Conservation (phyloP, 1,140 invertebrate species). For the Paracyclopina nana region DNA sequence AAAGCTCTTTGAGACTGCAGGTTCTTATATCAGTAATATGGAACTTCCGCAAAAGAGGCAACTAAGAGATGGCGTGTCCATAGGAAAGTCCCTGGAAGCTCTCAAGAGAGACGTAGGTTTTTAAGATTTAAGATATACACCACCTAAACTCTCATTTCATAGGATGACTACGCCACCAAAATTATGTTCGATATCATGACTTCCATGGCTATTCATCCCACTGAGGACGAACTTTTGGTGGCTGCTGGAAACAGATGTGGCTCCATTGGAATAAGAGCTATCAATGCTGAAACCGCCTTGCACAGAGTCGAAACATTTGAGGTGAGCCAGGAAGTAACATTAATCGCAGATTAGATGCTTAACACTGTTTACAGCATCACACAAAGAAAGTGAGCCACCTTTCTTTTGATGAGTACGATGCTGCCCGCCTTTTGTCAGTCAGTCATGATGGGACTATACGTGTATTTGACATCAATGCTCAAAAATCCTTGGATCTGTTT, state of each 20-base stretch:
- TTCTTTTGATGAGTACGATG: neutral
- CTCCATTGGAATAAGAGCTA: neutral
- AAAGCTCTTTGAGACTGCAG: no score
- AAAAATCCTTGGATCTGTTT: neutral
- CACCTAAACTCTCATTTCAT: no score
- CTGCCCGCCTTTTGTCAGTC: neutral
- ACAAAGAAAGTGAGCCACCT: neutral
- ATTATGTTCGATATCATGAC: neutral
- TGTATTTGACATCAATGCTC: neutral
- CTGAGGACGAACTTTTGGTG: neutral
- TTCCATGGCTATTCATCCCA: conserved; percentile 1
- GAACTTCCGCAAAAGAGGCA: no score
- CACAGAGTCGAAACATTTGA: neutral
- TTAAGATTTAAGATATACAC: no score
- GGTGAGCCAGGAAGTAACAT: no score
- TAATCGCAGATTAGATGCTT: no score
- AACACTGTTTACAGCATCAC: neutral
- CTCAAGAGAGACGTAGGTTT: no score
- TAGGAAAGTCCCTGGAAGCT: no score
- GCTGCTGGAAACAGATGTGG: neutral
- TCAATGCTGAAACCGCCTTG: neutral
- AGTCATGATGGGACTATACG: neutral
- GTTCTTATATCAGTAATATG: no score
- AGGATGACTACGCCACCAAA: neutral
- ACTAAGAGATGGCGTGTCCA: no score